phyloP scores from a whole-genome alignment of 2,113 vertebrate species.

The Chunga burmeisteri region DNA sequence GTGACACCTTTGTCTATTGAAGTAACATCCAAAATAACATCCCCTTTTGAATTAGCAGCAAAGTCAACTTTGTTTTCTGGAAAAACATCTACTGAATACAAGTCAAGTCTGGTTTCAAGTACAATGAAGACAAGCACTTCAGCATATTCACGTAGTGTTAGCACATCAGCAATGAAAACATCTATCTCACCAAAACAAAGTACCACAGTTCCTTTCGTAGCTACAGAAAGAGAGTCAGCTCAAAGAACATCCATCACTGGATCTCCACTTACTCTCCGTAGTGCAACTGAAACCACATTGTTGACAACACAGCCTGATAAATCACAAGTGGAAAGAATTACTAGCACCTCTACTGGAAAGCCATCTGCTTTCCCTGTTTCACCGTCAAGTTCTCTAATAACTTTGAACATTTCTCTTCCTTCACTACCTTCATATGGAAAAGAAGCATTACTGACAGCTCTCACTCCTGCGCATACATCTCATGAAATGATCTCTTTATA shows the following conservation, averaged over 20 bases:
- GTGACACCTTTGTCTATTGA: background rate
- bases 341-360: background rate
- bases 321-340: background rate
- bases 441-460: background rate
- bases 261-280: background rate
- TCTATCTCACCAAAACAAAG: background rate
- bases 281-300: background rate
- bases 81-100: background rate
- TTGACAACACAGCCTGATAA: background rate
- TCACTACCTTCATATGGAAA: background rate
- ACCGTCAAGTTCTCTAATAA: background rate
- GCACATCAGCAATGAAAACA: background rate
- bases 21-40: background rate
- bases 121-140: background rate
- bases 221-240: background rate
- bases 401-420: slow-evolving; percentile 15
- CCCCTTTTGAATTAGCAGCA: background rate
- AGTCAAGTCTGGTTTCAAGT: background rate
- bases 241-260: background rate
- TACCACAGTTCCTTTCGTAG: background rate
- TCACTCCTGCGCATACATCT: background rate
- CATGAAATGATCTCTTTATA: background rate
- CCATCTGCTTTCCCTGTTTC: background rate
- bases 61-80: background rate
- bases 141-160: background rate